Percentiles rank a stretch among this genome's conserved stretches.
These are phyloP conservation scores for Phlogophora meticulosa DNA, from an alignment of 2,888 invertebrate species.

Conservation along the genomic window DNA sequence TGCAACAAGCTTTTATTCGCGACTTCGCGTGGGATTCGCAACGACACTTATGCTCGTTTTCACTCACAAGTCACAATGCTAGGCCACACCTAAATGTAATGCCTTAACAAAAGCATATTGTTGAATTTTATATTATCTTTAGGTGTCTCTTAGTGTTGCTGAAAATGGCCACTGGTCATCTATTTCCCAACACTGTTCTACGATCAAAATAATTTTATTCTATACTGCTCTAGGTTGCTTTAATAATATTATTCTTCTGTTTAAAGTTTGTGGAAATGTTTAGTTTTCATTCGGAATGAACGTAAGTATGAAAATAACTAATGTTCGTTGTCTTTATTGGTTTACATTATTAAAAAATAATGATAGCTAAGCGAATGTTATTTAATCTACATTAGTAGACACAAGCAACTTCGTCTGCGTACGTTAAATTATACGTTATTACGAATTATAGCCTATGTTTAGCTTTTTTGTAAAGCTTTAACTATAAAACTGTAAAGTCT, in stretches of 20 bases:
- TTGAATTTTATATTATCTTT: no score
- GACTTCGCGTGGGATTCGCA: conserved; percentile 40
- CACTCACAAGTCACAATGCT: no score
- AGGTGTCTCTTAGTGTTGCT: no score
- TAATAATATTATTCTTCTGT: conserved; percentile 1
- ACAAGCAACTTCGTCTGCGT: no score
- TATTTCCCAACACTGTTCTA: conserved; percentile 32
- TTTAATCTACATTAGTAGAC: not conserved
- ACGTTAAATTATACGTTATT: no score
- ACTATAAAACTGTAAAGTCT: no score
- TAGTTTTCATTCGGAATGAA: conserved; percentile 13
- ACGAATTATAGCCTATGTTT: no score
- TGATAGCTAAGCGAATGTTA: conserved; percentile 1
- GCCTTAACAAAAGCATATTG: no score
- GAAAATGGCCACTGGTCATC: conserved; percentile 5
- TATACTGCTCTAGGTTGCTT: conserved; percentile 11
- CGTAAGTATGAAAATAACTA: conserved; percentile 15
- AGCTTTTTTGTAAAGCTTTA: no score
- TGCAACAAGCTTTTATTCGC: conserved; percentile 36
- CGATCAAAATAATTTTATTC: conserved; percentile 34
- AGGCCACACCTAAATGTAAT: no score
- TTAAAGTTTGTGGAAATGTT: conserved; percentile 27
- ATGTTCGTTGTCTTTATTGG: not conserved
- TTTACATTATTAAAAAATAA: not conserved
- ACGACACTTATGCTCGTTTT: conserved; percentile 21